A percentile compares a stretch with the other conserved stretches of the same genome.
phyloP scores from a whole-genome alignment of 2,888 invertebrate species.

The Galerucella calmariensis region DNA sequence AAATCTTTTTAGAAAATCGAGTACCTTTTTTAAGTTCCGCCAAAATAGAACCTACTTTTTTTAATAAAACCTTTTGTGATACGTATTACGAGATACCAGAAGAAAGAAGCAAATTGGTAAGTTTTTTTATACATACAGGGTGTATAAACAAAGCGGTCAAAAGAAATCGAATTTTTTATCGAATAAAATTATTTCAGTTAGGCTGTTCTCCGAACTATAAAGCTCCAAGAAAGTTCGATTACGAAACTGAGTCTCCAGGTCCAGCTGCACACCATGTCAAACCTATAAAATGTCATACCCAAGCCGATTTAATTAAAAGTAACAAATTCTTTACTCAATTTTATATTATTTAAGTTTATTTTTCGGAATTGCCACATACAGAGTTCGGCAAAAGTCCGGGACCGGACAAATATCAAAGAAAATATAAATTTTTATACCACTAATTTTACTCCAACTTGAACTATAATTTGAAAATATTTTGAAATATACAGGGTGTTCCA shows the following conservation, averaged over 20 bases:
- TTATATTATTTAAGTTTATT: too few species aligned
- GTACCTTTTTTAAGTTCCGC: slow-evolving; percentile 45
- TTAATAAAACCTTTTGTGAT: slow-evolving; percentile 28
- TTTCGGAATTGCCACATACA: too few species aligned
- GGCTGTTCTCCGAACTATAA: slow-evolving; percentile 31
- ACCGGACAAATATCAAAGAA: too few species aligned
- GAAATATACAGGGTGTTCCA: too few species aligned
- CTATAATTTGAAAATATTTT: too few species aligned
- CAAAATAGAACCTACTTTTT: slow-evolving; percentile 27
- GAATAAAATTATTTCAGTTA: too few species aligned
- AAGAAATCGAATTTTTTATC: slow-evolving; percentile 8
- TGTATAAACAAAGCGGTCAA: background rate
- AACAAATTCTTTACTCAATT: too few species aligned
- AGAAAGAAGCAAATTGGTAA: slow-evolving; percentile 19
- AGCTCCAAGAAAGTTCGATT: slow-evolving; percentile 13
- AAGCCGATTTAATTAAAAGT: slow-evolving; percentile 11
- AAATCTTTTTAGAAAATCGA: slow-evolving; percentile 36
- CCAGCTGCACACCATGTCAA: slow-evolving; percentile 28
- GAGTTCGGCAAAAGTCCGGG: too few species aligned
- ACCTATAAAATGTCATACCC: background rate
- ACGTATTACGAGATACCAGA: slow-evolving; percentile 34
- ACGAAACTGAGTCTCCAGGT: slow-evolving; percentile 10
- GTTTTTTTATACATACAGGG: background rate
- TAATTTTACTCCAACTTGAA: too few species aligned
- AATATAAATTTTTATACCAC: too few species aligned